Evolutionary conservation across 1,140 invertebrate genomes (phyloP), one percentile per base, ranked within the genome.

Genomic region (Drosophila teissieri): DNA sequence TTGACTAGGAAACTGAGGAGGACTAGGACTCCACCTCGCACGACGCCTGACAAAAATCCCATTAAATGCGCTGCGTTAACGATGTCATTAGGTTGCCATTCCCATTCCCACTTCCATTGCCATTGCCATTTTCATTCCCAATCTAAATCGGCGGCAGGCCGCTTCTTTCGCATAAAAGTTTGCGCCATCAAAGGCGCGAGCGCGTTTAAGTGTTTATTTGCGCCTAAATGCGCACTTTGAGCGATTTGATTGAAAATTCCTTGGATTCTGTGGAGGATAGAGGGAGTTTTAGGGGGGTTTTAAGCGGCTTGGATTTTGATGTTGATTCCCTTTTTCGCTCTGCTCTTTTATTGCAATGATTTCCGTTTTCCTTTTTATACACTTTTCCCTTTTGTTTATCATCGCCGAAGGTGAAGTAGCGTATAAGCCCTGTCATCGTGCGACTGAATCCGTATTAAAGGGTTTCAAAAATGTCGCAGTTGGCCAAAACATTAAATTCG

Each of bases 181-280:
- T 73, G 52, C 52, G 64, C 75, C 83, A 88, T 88, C 83, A 88
- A 88, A 88, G 83, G 76, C 84, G 83, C 84, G 84, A 89, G 75
- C 79, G 83, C 84, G 84, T 88, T 89, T 88, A 89, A 84, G 80
- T 88, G 83, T 89, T 88, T 88, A 88, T 88, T 88, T 89, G 83
- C 83, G 83, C 83, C 83, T 89, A 88, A 88, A 88, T 89, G 83
- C 84, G 83, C 83, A 89, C 83, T 88, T 88, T 88, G 83, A 88
- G 79, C 83, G 84, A 88, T 89, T 88, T 86, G 83, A 86, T 86
- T 86, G 83, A 88, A 86, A 86, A 88, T 89, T 86, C 84, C 67
- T 73, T 54, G 58, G 54, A 44, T 51, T 40, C 17, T 65, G 40
- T 14, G 39, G n/a, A 7, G 49, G 3, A 12, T 3, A 11, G 46